Evolutionary conservation across 2,888 invertebrate genomes (phyloP).

Genomic region (Vanessa cardui): DNA sequence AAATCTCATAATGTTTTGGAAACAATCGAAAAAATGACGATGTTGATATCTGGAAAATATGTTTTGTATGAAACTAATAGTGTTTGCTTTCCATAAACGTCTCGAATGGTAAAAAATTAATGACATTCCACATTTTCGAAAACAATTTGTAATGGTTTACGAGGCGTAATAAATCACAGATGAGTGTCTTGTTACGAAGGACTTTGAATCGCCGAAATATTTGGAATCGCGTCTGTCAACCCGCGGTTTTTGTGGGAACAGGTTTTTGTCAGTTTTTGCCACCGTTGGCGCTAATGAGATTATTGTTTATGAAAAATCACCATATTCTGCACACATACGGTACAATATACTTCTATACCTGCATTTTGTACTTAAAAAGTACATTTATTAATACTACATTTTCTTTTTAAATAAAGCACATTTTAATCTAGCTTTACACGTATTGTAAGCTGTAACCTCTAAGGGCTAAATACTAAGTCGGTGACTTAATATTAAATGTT

Average conservation of each 20-base stretch:
- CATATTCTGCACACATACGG: background rate
- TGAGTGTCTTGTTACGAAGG: constrained; percentile 73
- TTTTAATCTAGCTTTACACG: background rate
- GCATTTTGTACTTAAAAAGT: background rate
- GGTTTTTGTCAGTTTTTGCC: constrained; percentile 60
- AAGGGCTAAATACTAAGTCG: background rate
- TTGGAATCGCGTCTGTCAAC: constrained; percentile 77
- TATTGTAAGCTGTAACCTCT: background rate
- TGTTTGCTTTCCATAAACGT: background rate
- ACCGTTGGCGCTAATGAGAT: constrained; percentile 70
- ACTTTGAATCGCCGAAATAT: constrained; percentile 76
- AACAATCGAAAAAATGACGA: constrained; percentile 26
- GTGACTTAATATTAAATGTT: background rate
- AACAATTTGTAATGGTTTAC: constrained; percentile 76
- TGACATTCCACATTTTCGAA: constrained; percentile 53
- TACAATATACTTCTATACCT: background rate
- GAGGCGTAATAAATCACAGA: constrained; percentile 69
- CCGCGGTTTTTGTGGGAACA: constrained; percentile 61
- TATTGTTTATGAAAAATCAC: constrained; percentile 27
- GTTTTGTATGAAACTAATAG: constrained; percentile 13
- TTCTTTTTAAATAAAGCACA: background rate
- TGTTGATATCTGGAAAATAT: background rate
- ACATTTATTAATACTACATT: too few species aligned
- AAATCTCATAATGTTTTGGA: constrained; percentile 58
- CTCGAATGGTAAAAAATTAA: constrained; percentile 54